These are phyloP conservation scores for Zaprionus lachaisei DNA, from an alignment of 1,140 invertebrate species.

Conservation along the genomic window DNA sequence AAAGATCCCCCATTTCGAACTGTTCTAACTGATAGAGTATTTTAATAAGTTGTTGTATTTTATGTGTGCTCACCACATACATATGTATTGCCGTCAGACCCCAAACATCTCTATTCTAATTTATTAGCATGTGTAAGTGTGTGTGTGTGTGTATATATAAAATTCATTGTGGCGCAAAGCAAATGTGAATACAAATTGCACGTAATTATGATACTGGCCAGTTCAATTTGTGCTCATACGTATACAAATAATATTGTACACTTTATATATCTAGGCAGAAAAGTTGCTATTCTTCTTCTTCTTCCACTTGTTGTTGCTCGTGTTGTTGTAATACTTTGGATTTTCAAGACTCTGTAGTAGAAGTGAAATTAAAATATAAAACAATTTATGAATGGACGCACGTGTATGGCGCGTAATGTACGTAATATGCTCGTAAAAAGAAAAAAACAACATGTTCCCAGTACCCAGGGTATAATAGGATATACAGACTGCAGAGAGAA, in stretches of 20 bases:
- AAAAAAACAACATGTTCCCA: background rate
- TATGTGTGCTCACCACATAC: background rate
- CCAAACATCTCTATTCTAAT: slow-evolving; percentile 36
- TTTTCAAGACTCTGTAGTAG: slow-evolving; percentile 6
- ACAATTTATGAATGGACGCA: slow-evolving; percentile 39
- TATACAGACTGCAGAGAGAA: background rate
- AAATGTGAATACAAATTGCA: slow-evolving; percentile 64
- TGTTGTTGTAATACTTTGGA: background rate
- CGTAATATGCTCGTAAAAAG: slow-evolving; percentile 11
- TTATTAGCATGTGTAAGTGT: slow-evolving; percentile 5
- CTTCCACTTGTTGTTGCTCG: background rate
- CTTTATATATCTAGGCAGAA: slow-evolving; percentile 12
- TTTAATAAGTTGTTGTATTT: slow-evolving; percentile 8
- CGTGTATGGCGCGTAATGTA: slow-evolving; percentile 18
- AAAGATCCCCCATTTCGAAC: background rate
- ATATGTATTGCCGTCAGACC: background rate
- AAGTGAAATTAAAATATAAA: slow-evolving; percentile 21
- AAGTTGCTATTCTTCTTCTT: slow-evolving; percentile 16
- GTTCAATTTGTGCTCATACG: slow-evolving; percentile 28
- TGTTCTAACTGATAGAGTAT: background rate
- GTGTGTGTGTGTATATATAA: slow-evolving; percentile 22
- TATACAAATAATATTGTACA: slow-evolving; percentile 29
- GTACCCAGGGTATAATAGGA: background rate
- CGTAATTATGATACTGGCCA: slow-evolving; percentile 55
- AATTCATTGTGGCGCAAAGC: slow-evolving; percentile 43